phyloP scores from a whole-genome alignment of 2,113 vertebrate species.

The cattle (Bos taurus) region DNA sequence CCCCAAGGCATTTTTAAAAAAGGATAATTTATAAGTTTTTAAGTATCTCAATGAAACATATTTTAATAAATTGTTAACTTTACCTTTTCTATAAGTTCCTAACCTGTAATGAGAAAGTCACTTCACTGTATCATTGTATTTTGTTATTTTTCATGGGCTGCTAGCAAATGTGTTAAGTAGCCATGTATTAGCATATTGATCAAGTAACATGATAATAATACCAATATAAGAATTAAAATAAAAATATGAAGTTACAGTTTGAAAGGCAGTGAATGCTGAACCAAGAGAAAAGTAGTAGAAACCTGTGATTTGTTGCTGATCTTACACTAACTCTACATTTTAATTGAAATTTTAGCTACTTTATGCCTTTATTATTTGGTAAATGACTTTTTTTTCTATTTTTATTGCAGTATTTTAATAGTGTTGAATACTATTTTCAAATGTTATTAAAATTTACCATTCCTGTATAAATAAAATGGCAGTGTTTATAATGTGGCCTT shows the following conservation, averaged over 20 bases:
- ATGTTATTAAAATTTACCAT: neutral
- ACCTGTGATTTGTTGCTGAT: neutral
- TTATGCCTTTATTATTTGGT: neutral
- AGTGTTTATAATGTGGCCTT: neutral
- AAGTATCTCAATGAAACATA: neutral
- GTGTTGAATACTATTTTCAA: neutral
- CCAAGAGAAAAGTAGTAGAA: neutral
- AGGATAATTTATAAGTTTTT: rapidly evolving
- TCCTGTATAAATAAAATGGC: neutral
- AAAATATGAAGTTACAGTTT: neutral
- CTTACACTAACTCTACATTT: neutral
- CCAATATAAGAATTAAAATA: neutral
- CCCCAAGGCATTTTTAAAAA: neutral
- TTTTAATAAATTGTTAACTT: neutral
- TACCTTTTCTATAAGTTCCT: neutral
- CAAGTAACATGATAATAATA: neutral
- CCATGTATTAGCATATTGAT: neutral
- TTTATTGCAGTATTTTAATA: neutral
- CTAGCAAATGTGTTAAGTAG: neutral
- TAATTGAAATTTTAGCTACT: neutral
- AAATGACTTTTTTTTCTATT: neutral
- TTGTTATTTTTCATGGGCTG: neutral
- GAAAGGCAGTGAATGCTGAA: neutral
- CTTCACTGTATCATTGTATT: neutral
- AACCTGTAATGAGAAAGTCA: neutral